Percentiles rank a stretch among this genome's conserved stretches.
Evolutionary conservation across 1,140 invertebrate species (phyloP).

Genomic region (Drosophila teissieri): DNA sequence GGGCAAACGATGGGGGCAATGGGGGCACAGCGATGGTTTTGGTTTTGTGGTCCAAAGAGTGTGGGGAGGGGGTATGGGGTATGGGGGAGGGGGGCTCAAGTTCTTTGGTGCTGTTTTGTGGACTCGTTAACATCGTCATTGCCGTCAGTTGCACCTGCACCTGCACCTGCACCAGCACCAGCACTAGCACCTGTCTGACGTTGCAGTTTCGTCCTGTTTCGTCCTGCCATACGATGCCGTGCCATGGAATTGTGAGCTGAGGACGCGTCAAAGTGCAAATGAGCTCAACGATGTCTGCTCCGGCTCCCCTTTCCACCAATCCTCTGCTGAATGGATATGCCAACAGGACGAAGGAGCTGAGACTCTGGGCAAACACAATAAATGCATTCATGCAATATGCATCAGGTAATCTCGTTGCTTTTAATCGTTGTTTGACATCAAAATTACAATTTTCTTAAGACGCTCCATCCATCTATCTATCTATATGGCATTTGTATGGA

Average conservation of each 20-base stretch:
- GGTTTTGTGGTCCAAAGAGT: conserved; percentile 11
- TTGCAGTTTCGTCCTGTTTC: conserved; percentile 50
- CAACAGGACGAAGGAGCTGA: conserved; percentile 20
- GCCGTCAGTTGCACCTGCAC: conserved; percentile 68
- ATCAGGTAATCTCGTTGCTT: conserved; percentile 83
- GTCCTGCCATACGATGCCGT: conserved; percentile 42
- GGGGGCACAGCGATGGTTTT: not conserved
- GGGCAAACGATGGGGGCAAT: not conserved
- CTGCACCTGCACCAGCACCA: conserved; percentile 44
- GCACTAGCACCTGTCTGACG: conserved; percentile 52
- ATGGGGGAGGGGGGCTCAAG: not conserved
- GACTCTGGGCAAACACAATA: conserved; percentile 61
- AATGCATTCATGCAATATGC: conserved; percentile 82
- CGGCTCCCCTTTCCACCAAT: not conserved
- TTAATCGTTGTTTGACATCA: conserved; percentile 84
- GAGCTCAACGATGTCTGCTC: conserved; percentile 67
- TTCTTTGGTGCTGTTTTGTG: conserved; percentile 56
- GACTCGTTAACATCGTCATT: conserved; percentile 78
- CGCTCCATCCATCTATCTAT: conserved; percentile 27
- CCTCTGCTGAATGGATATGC: not conserved
- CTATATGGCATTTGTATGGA: conserved; percentile 24
- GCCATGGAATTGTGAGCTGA: conserved; percentile 46
- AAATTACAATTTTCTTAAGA: conserved; percentile 82
- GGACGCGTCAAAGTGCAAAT: conserved; percentile 77
- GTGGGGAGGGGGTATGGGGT: not conserved